Conservation (phyloP, 37 sponge, comb jelly and placozoan species). For the Hormiphora californensis region DNA sequence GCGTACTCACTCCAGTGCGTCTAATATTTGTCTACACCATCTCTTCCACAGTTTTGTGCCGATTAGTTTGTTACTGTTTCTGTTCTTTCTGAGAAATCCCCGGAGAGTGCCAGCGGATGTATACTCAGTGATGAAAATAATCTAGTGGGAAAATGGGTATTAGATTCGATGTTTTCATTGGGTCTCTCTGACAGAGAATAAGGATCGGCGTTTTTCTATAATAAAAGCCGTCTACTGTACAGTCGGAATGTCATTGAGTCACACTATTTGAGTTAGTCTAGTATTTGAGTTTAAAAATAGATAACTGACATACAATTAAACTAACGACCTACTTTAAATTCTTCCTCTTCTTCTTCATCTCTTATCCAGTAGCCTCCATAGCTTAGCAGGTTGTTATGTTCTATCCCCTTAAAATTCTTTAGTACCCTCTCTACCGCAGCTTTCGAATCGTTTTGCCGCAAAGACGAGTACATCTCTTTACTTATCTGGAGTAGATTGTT, state of each 20-base stretch:
- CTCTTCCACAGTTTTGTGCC: conserved; percentile 9
- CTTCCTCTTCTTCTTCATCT: conserved; percentile 2
- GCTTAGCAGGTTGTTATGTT: conserved; percentile 21
- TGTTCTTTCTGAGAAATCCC: conserved; percentile 14
- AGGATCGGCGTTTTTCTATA: no score
- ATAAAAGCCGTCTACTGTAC: no score
- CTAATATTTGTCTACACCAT: conserved; percentile 43
- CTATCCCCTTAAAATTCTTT: conserved; percentile 32
- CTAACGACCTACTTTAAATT: no score
- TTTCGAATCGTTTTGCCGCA: background rate
- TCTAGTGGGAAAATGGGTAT: no score
- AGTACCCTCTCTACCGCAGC: conserved; percentile 20
- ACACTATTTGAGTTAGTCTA: no score
- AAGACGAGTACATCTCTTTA: conserved; percentile 23
- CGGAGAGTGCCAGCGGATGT: conserved; percentile 40
- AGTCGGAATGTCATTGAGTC: no score
- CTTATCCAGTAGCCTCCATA: conserved; percentile 51
- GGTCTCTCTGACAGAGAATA: no score
- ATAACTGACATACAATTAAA: no score
- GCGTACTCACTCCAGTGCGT: conserved; percentile 29
- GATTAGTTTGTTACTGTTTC: background rate
- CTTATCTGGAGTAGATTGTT: conserved; percentile 33
- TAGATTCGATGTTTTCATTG: no score
- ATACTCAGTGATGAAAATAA: conserved; percentile 48
- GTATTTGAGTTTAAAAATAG: no score